Evolutionary conservation across 2,113 vertebrate species (phyloP).

Genomic region (Bufo bufo): DNA sequence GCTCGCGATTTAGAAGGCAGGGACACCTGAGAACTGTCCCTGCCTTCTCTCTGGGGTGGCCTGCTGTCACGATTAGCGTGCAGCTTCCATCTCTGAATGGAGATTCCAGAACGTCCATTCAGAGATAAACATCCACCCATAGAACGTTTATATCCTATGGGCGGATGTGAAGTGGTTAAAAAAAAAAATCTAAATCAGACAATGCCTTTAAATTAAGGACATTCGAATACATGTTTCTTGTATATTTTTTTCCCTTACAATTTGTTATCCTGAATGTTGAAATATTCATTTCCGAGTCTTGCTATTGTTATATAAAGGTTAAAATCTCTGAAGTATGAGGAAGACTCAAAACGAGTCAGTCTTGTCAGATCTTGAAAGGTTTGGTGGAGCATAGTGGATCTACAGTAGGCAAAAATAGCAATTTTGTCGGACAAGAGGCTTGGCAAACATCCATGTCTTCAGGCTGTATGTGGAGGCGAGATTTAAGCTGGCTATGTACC

Average conservation of each 20-base stretch:
- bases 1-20: no score
- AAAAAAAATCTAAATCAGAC: not conserved
- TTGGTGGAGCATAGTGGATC: constrained; percentile 23
- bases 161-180: no score
- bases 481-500: not conserved
- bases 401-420: not conserved
- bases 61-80: no score
- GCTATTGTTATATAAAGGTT: not conserved
- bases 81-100: no score
- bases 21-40: no score
- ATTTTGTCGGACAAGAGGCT: constrained; percentile 8
- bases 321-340: not conserved
- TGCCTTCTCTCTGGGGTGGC: no score
- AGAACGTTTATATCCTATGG: no score
- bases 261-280: not conserved
- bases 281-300: not conserved
- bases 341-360: not conserved
- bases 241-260: not conserved
- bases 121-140: no score
- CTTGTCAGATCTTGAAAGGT: not conserved
- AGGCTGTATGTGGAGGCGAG: constrained; percentile 5
- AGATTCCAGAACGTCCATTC: no score
- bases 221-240: not conserved
- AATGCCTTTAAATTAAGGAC: not conserved
- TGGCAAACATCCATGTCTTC: constrained; percentile 2